Evolutionary conservation across 2,888 invertebrate species (phyloP).

Genomic region (Agrochola lota): DNA sequence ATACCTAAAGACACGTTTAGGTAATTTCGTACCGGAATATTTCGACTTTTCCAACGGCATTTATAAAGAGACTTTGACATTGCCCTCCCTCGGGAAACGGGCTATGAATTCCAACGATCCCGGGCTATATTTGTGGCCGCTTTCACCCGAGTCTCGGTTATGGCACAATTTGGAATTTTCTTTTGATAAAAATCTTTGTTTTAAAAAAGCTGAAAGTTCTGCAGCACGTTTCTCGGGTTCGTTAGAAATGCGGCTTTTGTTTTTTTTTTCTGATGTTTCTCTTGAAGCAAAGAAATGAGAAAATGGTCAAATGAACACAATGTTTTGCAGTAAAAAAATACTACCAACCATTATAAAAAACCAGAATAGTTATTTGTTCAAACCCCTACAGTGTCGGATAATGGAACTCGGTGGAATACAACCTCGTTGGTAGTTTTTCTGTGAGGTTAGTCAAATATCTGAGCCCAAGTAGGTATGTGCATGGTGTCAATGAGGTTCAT

Average conservation of each 20-base stretch:
- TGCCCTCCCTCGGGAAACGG: constrained; percentile 59
- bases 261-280: constrained; percentile 6
- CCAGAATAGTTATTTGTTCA: background rate
- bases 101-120: constrained; percentile 65
- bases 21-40: constrained; percentile 57
- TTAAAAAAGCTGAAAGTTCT: constrained; percentile 37
- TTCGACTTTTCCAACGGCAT: constrained; percentile 50
- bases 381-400: too few species aligned
- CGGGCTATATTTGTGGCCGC: constrained; percentile 47
- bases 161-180: constrained; percentile 48
- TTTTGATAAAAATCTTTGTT: constrained; percentile 52
- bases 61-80: constrained; percentile 59
- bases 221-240: constrained; percentile 17
- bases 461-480: background rate
- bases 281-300: constrained; percentile 8
- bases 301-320: background rate
- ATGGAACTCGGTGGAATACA: background rate
- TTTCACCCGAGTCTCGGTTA: constrained; percentile 34
- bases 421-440: constrained; percentile 4
- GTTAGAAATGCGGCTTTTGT: background rate
- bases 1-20: constrained; percentile 28
- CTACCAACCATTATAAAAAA: background rate
- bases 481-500: constrained; percentile 19
- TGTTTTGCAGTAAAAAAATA: background rate
- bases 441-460: constrained; percentile 20